These are phyloP conservation scores for Sebastes steindachneri DNA, from an alignment of 2,797 vertebrate genomes.

Conservation along the genomic window DNA sequence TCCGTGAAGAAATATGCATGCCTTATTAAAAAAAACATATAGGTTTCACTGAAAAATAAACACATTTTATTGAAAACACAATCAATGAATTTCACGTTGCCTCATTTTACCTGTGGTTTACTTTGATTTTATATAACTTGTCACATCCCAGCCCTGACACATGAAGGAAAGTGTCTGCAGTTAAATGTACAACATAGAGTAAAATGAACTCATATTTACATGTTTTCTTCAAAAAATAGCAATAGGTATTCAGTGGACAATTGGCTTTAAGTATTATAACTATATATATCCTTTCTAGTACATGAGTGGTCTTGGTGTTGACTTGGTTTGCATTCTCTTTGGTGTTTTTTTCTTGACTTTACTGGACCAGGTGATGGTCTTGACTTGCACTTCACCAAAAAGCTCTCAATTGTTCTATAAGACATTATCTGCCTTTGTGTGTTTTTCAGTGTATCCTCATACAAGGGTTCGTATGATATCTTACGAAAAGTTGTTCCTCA, in stretches of 20 bases:
- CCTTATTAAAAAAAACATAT: neutral
- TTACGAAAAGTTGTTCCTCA: too few relatives aligned
- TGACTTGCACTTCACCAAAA: neutral
- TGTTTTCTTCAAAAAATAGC: neutral
- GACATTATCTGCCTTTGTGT: neutral
- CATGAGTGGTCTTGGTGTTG: constrained; percentile 1
- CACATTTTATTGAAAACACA: neutral
- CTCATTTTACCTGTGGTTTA: neutral
- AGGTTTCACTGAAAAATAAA: neutral
- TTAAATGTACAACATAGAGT: neutral
- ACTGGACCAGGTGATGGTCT: neutral
- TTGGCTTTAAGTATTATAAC: neutral
- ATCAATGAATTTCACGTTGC: neutral
- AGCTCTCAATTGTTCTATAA: neutral
- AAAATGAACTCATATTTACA: neutral
- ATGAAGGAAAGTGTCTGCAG: neutral
- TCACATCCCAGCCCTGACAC: neutral
- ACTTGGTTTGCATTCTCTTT: neutral
- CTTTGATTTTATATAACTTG: neutral
- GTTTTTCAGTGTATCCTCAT: neutral
- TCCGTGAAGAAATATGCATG: neutral
- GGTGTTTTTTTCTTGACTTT: neutral
- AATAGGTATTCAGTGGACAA: neutral
- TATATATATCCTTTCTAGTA: neutral
- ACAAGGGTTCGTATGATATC: too few relatives aligned